Evolutionary conservation across 1,140 invertebrate genomes (phyloP), one percentile per base, ranked within the genome.

Genomic region (Pogonomyrmex californicus): DNA sequence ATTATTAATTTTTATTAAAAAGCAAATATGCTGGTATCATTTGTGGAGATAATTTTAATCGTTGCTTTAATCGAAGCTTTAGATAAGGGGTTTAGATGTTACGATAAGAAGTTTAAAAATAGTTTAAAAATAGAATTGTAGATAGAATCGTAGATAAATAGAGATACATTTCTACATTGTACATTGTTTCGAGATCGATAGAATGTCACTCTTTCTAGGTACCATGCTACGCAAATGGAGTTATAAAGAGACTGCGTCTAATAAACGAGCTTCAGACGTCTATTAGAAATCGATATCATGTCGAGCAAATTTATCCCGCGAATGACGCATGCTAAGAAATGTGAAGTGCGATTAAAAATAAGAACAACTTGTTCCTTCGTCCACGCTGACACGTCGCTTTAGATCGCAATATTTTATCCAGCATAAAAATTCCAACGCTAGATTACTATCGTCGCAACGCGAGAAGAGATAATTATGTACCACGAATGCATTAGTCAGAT

Each of bases 311-410:
- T 83, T 83, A 83, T 75, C 79, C 14, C 68, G 79, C 44, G 79
- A 2, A 83, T 83, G 79, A 83, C 79, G 79, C 79, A 83, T 83
- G 79, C 58, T 83, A 83, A 83, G 79, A 83, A 83, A 83, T 73
- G 54, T 10, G 10, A 83, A 73, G 79, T 75, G 54, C 41, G 79
- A 83, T 83, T 83, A 83, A 83, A 83, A 83, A 83, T 83, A 83
- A 83, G 56, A 83, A 75, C 79, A 38, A 83, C 68, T 75, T 7
- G 68, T 51, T 44, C n/a, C 38, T 75, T 30, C 54, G 79, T 73
- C 23, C 23, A 47, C 30, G 7, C 10, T 1, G 51, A 9, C 7
- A 4, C 51, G 38, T 41, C n/a, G 79, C 47, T 54, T 60, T 47
- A 62, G 30, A 60, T 47, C 66, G 51, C 17, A 17, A 60, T 60